These are phyloP conservation scores for Microtus montanus DNA, from an alignment of 2,113 vertebrate species.

Conservation along the genomic window DNA sequence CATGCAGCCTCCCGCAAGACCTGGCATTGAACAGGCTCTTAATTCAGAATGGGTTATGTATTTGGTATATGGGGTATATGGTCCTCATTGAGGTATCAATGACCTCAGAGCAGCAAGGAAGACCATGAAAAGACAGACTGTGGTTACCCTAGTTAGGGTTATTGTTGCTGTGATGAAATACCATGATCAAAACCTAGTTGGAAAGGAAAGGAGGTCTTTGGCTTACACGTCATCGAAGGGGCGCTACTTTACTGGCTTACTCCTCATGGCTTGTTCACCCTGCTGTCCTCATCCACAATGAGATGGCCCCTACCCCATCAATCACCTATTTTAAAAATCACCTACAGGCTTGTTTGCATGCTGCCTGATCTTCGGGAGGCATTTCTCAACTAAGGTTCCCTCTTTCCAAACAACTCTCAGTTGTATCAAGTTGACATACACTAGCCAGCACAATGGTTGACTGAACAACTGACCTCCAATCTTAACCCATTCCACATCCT, in stretches of 20 bases:
- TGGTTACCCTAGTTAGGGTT: neutral
- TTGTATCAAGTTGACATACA: neutral
- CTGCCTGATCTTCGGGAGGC: neutral
- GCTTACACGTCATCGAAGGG: neutral
- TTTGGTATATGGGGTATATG: neutral
- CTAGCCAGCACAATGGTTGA: neutral
- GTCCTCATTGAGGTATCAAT: neutral
- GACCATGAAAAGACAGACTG: neutral
- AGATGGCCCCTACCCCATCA: neutral
- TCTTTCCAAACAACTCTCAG: neutral
- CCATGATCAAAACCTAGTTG: neutral
- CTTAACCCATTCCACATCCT: neutral
- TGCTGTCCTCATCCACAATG: neutral
- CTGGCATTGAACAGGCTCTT: neutral
- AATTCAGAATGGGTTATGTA: conserved; percentile 37
- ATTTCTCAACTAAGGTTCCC: neutral
- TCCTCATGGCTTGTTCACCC: neutral
- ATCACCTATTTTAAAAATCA: neutral
- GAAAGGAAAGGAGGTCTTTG: neutral
- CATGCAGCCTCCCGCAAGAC: neutral
- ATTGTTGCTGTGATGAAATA: no score
- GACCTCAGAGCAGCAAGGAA: neutral
- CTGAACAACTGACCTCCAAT: conserved; percentile 7
- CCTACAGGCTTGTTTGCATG: neutral
- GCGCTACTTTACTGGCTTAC: neutral